Base-by-base conservation (phyloP, 2,797 vertebrate species). In the Helostoma temminkii region DNA sequence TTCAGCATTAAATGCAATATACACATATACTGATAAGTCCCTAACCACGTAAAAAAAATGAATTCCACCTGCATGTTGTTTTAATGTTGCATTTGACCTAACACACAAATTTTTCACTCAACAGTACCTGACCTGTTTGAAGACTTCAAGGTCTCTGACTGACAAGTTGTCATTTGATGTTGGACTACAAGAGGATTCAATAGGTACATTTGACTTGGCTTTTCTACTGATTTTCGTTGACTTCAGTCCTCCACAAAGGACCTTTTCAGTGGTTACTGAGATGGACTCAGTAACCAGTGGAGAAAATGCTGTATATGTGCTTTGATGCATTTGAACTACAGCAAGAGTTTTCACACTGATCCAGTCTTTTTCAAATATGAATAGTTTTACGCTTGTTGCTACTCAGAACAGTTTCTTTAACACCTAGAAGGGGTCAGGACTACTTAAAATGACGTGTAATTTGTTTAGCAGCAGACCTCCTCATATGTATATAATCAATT, bases 81-180 rank as follows among this genome's bases (percentile, higher is more conserved):
- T 41, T 30, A 10, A 11, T 59, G 1, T 53, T 66, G 71, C 30
- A 12, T 53, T 62, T 66, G 30, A 55, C 28, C 8, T 59, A n/a
- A 74, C 18, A 37, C 9, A 45, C 32, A 64, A 1, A n/a, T 79
- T 41, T 82, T 57, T 80, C 26, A 15, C 46, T 71, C 84, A 80
- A 46, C 90, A 99, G 98, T 99, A 97, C 92, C 92, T 99, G 86
- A 97, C 96, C 22, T 99, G 98, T 93, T 93, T 99, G 93, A 98
- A 97, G 71, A 98, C 98, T 52, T 98, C 98, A 59, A 95, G 96
- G 88, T 99, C 98, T 66, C 93, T 96, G 86, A 98, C 98, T 14
- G 98, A 99, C 92, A 99, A 99, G 92, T 95, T 99, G 84, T 97
- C 98, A 60, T 99, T 99, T 93, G 98, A 99, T 88, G 98, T 99